Conservation (phyloP, 2,113 vertebrate genomes). For the Melanerpes formicivorus region DNA sequence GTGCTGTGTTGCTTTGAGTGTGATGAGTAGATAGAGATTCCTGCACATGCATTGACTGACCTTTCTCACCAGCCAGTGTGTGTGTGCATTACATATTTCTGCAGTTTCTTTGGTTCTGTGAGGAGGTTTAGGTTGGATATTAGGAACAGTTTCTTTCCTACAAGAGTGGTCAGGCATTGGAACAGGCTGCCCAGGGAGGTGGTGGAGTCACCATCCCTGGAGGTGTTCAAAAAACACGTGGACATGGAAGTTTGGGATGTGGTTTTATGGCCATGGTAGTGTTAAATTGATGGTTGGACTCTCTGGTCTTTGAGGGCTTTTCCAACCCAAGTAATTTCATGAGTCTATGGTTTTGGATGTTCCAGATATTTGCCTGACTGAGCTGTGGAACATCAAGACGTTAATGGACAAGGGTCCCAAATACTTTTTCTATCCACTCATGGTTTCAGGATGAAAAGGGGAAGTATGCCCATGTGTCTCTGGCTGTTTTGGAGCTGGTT, state of each 20-base stretch:
- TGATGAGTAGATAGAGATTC: not conserved
- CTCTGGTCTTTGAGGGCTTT: too few species aligned
- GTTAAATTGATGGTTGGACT: too few species aligned
- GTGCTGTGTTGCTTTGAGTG: not conserved
- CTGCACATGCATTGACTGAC: fast-evolving
- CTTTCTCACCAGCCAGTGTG: not conserved
- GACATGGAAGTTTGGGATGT: too few species aligned
- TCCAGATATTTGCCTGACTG: not conserved
- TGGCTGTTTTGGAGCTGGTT: not conserved
- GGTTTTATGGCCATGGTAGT: too few species aligned
- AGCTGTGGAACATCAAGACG: not conserved
- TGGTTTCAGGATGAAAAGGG: not conserved
- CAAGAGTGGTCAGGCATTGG: too few species aligned
- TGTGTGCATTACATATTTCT: not conserved
- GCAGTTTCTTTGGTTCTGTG: not conserved
- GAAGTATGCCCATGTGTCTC: not conserved
- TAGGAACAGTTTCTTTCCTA: too few species aligned
- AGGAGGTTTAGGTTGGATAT: too few species aligned
- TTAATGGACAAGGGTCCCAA: not conserved
- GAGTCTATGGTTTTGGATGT: not conserved
- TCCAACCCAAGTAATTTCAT: too few species aligned
- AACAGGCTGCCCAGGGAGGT: too few species aligned
- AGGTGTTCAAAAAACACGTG: too few species aligned
- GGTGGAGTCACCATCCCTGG: too few species aligned
- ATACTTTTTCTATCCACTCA: not conserved